Base-by-base conservation (phyloP, 2,888 invertebrate species). In the Heliconius cydno region DNA sequence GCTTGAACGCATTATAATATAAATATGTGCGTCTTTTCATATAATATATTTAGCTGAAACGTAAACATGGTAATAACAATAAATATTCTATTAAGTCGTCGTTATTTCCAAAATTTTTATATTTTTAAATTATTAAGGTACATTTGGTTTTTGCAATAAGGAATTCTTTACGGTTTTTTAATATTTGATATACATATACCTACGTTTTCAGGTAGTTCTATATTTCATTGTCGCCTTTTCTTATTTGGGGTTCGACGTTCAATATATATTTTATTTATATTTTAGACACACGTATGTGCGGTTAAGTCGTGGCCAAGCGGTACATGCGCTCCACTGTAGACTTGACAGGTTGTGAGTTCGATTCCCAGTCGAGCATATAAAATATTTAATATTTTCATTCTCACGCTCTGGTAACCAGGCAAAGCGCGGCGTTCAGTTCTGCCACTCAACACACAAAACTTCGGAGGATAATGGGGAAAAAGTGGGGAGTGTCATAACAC, bases 41-140 rank as follows among this genome's bases (percentile, higher is more conserved):
- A 65, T 60, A 67, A 76, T 79, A 82, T 78, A 79, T 80, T 80
- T 76, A 79, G 66, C 22, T 76, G 72, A 65, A 57, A 79, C 70
- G 77, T 66, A 71, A 80, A 79, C 78, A 80, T 52, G 38, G 4
- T 60, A 78, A 75, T 81, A 75, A 82, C 46, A 25, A 67, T 80
- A 79, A 72, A 72, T 77, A 63, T 72, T 30, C 22, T 15, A 52
- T 65, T 71, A 63, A n/a, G 30, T 63, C 67, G 22, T 67, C 34
- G 60, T 77, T 28, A 71, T 70, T 28, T 60, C 22, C 12, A 41
- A 63, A 46, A 30, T n/a, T 72, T 77, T 63, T 60, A 71, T 19
- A 9, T n/a, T 38, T 46, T 68, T 68, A 38, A 68, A 41, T 38
- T 68, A 38, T n/a, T 22, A 38, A 38, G 38, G 12, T 38, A 22